Base-by-base conservation (phyloP, 92 coral and sea anemone genomes). In the Paragorgia papillata region DNA sequence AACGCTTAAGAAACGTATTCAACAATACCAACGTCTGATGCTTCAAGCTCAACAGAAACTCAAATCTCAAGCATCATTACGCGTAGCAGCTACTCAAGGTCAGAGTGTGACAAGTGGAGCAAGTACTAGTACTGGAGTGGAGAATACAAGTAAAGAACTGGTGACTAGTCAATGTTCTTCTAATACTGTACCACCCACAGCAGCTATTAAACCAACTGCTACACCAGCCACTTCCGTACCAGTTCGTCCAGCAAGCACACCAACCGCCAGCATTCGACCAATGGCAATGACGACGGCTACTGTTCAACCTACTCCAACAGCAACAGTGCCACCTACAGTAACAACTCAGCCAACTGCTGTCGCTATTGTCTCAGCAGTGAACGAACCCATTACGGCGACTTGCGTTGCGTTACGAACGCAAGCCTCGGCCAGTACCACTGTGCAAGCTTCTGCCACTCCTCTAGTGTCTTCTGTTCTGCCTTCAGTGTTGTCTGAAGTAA, bases 191-290 rank as follows among this genome's bases (percentile, higher is more conserved):
- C 97, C 97, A 25, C 97, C 97, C 30, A 93, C 97, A 18, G 97
- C 97, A 18, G 86, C 97, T 3, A 88, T 93, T 57, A 93, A 93
- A 82, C 97, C 97, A 35, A 93, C 97, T n/a, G 84, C 97, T 20
- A 89, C 97, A 13, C 91, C 97, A 31, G 67, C 87, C 66, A 80
- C 61, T 18, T 66, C 71, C 29, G 65, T 86, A 12, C 44, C 85
- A 21, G 84, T 86, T 62, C 92, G 92, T 80, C 79, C 94, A 29
- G 55, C 91, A n/a, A 86, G 85, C 18, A 84, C 95, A 26, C 97
- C 90, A 20, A 93, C 95, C 18, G 97, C 97, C 3, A 93, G 97
- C 43, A 85, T 93, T 39, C 91, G 97, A 19, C 97, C 97, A 28
- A 93, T 93, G 92, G 89, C 97, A 53, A 85, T 57, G 22, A 55